phyloP scores from a whole-genome alignment of 2,113 vertebrate species.

The Piaya cayana region DNA sequence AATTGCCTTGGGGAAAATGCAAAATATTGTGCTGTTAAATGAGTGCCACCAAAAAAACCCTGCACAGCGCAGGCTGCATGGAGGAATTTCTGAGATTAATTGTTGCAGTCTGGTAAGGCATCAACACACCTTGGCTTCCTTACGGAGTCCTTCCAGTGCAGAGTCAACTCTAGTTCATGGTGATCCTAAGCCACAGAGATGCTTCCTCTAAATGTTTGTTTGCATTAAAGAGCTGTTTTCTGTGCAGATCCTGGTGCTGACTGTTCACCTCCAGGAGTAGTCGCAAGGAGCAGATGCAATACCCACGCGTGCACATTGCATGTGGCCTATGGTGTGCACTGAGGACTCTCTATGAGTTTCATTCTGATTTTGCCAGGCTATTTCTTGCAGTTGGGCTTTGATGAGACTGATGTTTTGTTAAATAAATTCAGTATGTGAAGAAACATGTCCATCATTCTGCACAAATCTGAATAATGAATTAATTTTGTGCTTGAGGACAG shows the following conservation, averaged over 20 bases:
- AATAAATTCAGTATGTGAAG: background rate
- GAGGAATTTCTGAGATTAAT: background rate
- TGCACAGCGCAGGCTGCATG: fast-evolving
- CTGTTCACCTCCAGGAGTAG: background rate
- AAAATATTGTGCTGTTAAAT: background rate
- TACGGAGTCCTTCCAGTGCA: fast-evolving
- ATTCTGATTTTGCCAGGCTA: background rate
- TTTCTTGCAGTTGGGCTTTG: background rate
- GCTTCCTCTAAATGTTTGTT: background rate
- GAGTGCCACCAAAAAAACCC: background rate
- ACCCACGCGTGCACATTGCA: fast-evolving
- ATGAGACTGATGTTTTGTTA: background rate
- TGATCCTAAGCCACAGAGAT: background rate
- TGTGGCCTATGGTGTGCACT: fast-evolving
- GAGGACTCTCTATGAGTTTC: background rate
- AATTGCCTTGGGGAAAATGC: background rate
- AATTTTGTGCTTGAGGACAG: background rate
- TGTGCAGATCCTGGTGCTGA: background rate
- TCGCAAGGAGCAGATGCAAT: fast-evolving
- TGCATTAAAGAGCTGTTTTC: background rate
- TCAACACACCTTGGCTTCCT: background rate
- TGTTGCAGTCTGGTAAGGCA: fast-evolving
- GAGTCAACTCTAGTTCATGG: background rate
- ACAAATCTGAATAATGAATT: background rate
- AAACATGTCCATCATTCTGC: fast-evolving